Evolutionary conservation across 2,888 invertebrate species (phyloP).

Genomic region (Drosophila ustulata): DNA sequence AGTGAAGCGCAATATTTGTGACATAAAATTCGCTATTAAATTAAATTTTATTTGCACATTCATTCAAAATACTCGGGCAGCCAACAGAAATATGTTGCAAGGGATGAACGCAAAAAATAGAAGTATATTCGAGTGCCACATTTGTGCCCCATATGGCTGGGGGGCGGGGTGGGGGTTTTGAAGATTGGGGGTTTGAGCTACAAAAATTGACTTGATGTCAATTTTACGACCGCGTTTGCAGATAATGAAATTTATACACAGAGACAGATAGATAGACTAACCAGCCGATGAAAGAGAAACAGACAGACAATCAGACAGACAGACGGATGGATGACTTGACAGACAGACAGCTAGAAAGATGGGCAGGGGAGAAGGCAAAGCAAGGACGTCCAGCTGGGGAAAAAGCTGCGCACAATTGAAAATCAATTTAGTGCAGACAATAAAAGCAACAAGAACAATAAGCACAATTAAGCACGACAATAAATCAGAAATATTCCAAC

Average conservation of each 20-base stretch:
- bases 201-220: slow-evolving; percentile 66
- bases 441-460: neutral
- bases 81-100: slow-evolving; percentile 36
- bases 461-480: slow-evolving; percentile 11
- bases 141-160: too few relatives aligned
- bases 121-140: neutral
- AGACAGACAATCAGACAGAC: slow-evolving; percentile 26
- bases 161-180: neutral
- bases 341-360: slow-evolving; percentile 11
- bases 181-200: slow-evolving; percentile 16
- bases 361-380: slow-evolving; percentile 16
- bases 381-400: neutral
- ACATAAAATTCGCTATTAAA: slow-evolving; percentile 78
- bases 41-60: slow-evolving; percentile 81
- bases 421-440: slow-evolving; percentile 17
- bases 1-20: slow-evolving; percentile 73
- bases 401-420: slow-evolving; percentile 5
- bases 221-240: slow-evolving; percentile 75
- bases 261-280: slow-evolving; percentile 8
- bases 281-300: neutral
- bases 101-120: slow-evolving; percentile 9
- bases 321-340: slow-evolving; percentile 3
- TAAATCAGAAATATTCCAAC: slow-evolving; percentile 1
- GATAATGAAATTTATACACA: slow-evolving; percentile 75
- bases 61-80: slow-evolving; percentile 61